Base-by-base conservation (phyloP, 2,888 invertebrate species). In the Dryomyza anilis region DNA sequence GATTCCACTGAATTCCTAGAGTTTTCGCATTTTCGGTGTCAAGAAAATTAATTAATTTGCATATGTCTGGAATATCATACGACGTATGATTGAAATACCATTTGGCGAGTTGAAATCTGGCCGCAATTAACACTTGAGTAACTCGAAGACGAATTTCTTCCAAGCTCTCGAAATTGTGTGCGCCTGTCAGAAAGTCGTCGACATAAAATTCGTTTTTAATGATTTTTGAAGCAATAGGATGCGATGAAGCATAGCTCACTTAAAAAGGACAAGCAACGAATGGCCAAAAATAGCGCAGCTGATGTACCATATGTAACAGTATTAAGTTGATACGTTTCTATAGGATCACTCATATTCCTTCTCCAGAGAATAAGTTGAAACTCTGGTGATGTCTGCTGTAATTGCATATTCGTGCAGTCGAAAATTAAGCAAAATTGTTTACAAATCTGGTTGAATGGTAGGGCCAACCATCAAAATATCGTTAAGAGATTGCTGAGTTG, bases 401-500 rank as follows among this genome's bases (percentile, higher is more conserved):
- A n/a, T n/a, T n/a, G n/a, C n/a, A n/a, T n/a, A n/a, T n/a, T n/a
- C n/a, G n/a, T 48, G 48, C 12, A 48, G 23, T 1, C 48, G 48
- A 48, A 48, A 48, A 48, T 23, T 5, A 21, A 48, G 19, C 1
- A 21, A 23, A 19, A 48, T 19, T 3, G 48, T 21, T 19, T 48
- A 48, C 2, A 48, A 21, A 12, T 48, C 21, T n/a, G 19, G 21
- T 21, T 48, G 48, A 7, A 48, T 48, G 19, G 48, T 48, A 21
- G 48, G 48, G 7, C 48, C 48, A 12, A 48, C 48, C 48, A 48
- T 48, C 5, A 48, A 3, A 6, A 23, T 48, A 21, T 69, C 68
- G 62, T 65, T 69, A 50, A 68, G 50, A 1, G 68, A 64, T 1
- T 43, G 27, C 43, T 69, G 58, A 43, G 62, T 57, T 14, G 69